Evolutionary conservation across 2,113 vertebrate species (phyloP), one percentile per base, ranked within the genome.

Genomic region (Naja naja): DNA sequence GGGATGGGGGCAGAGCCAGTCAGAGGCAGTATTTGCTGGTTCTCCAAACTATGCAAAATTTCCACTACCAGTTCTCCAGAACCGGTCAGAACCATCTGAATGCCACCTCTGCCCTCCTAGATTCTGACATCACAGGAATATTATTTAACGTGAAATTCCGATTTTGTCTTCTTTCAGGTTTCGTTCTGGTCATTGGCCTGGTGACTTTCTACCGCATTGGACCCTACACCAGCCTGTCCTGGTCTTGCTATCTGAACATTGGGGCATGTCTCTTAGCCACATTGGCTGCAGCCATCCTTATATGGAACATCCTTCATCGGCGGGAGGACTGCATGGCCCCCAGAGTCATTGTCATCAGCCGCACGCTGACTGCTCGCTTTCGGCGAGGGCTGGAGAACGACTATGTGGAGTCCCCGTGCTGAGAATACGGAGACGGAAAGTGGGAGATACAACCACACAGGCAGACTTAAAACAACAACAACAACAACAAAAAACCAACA

Each of bases 181-280:
- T 99, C 14, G 98, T 99, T 94, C 98, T 99, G 94, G 98, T 99
- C 94, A 99, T 99, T 0, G 99, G 99, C 45, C 97, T 99, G 53
- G 99, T 99, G 97, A 99, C 99, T 0, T 99, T 99, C 98, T 99
- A 99, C 95, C 98, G 98, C 52, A 99, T 99, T 0, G 99, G 99
- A 4, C 99, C 99, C 0, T 98, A 99, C 97, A 99, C 98, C 92
- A 98, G 96, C 95, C 97, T 99, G 91, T 99, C 99, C 3, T 99
- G 99, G 98, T 99, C 99, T n/a, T 99, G 99, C 97, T 99, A 99
- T 92, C 94, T 99, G 96, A 98, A 99, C 97, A 99, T 99, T 1
- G 98, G 98, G 0, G 99, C 99, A 74, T 99, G 99, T 95, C 98
- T 99, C 23, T 93, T 99, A 96, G 98, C 99, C 94, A 99, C 99